Percentiles rank a stretch among this genome's conserved stretches.
phyloP scores from a whole-genome alignment of 2,797 vertebrate genomes.

The Manis crassicaudata region DNA sequence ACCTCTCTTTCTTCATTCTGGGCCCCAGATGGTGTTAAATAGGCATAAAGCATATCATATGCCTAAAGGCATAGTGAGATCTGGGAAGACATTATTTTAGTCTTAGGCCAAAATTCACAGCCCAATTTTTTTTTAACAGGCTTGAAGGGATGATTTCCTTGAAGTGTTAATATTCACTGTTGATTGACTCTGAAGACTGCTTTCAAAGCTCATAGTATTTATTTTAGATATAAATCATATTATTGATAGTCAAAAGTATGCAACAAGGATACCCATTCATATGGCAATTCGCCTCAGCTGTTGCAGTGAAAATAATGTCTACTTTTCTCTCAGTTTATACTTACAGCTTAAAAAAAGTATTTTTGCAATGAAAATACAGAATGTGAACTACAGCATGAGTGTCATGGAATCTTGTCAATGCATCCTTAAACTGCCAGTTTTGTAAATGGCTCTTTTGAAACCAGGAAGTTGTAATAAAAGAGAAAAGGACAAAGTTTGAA shows the following conservation, averaged over 20 bases:
- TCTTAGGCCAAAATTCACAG: slow-evolving; percentile 84
- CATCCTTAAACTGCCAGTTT: slow-evolving; percentile 79
- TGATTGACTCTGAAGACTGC: slow-evolving; percentile 78
- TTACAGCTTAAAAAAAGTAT: slow-evolving; percentile 74
- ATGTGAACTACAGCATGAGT: slow-evolving; percentile 79
- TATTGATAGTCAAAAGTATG: slow-evolving; percentile 75
- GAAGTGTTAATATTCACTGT: slow-evolving; percentile 82
- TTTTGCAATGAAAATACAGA: slow-evolving; percentile 82
- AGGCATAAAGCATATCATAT: slow-evolving; percentile 31
- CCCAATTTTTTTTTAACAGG: slow-evolving; percentile 70
- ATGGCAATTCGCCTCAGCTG: slow-evolving; percentile 38
- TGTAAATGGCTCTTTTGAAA: slow-evolving; percentile 86
- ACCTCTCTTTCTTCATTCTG: slow-evolving; percentile 80
- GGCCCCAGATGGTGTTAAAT: slow-evolving; percentile 81
- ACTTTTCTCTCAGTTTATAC: slow-evolving; percentile 45
- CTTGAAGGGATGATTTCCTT: slow-evolving; percentile 77
- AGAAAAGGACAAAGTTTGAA: slow-evolving; percentile 82
- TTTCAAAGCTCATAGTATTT: slow-evolving; percentile 77
- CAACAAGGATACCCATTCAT: slow-evolving; percentile 67
- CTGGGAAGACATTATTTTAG: slow-evolving; percentile 83
- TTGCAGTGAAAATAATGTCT: slow-evolving; percentile 67
- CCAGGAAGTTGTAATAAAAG: slow-evolving; percentile 81
- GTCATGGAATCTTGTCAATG: slow-evolving; percentile 74
- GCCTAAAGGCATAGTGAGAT: slow-evolving; percentile 79
- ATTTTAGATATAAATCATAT: slow-evolving; percentile 77